A percentile compares a stretch with the other conserved stretches of the same genome.
Conservation (phyloP, 2,113 vertebrate species). For the Gymnobelideus leadbeateri region DNA sequence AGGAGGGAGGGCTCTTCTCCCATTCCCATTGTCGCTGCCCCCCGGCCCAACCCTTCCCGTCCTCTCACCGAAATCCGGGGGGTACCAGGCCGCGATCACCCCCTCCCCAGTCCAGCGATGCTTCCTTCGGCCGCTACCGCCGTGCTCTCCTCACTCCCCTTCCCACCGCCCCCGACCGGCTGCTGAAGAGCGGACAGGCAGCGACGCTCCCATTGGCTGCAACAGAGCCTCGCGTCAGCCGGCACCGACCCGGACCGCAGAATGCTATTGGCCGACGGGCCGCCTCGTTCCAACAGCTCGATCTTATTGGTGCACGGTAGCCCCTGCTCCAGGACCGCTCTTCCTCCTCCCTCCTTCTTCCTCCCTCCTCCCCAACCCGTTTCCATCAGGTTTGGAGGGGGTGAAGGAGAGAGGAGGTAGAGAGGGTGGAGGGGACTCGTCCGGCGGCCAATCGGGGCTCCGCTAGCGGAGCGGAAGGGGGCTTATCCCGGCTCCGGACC, state of each 20-base stretch:
- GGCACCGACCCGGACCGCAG: slow-evolving; percentile 51
- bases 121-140: neutral
- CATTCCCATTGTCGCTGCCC: neutral
- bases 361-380: slow-evolving; percentile 34
- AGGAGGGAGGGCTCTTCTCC: neutral
- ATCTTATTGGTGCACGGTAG: slow-evolving; percentile 66
- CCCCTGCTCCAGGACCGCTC: slow-evolving; percentile 64
- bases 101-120: neutral
- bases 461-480: slow-evolving; percentile 47
- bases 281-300: slow-evolving; percentile 61
- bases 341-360: slow-evolving; percentile 30
- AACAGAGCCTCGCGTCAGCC: slow-evolving; percentile 58
- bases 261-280: slow-evolving; percentile 64
- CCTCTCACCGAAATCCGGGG: neutral
- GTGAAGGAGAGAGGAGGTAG: neutral
- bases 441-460: slow-evolving; percentile 59
- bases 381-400: slow-evolving; percentile 10
- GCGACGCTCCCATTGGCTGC: slow-evolving; percentile 69
- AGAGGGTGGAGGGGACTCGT: neutral
- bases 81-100: neutral
- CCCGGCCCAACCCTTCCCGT: slow-evolving; percentile 2
- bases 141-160: slow-evolving; percentile 60
- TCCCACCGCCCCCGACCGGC: slow-evolving; percentile 68
- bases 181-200: slow-evolving; percentile 69
- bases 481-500: neutral